Evolutionary conservation across 2,888 invertebrate species (phyloP), one percentile per base, ranked within the genome.

Genomic region (Eristalinus sepulchralis): DNA sequence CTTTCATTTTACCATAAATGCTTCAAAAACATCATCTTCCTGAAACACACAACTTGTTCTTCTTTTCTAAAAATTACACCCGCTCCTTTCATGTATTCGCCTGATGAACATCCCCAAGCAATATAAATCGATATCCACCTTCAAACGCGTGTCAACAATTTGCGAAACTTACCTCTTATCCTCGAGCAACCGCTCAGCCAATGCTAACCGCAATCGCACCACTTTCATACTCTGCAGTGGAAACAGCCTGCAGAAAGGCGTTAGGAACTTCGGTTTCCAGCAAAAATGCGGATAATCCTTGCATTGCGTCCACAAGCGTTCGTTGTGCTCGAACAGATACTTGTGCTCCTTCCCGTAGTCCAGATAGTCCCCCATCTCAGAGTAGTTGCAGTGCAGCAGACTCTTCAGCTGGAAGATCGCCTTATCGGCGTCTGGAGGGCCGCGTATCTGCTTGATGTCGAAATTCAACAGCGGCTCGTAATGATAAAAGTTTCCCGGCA

Each of bases 211-310:
- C 89, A 97, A 92, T 83, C 97, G 94, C 27, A 97, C 97, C 88
- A 96, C 94, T 92, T 97, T 98, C 96, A 97, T 96, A 88, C 96
- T 96, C 91, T 97, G 97, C 92, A 97, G 96, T 11, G 97, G 97
- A 92, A 97, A 97, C 89, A 97, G 93, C 91, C 94, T 95, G 93
- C 97, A 98, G 93, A 97, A 96, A 88, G 94, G 95, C 76, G 95
- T 95, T 78, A 97, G 94, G 93, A 97, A 97, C 92, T 94, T 94
- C 1, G 95, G 93, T 88, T 95, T 94, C 94, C 95, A 96, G 90
- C 96, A 96, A 84, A 95, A 94, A 57, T 94, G 93, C 11, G 95
- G 95, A 91, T 94, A 95, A 31, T 93, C 91, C 83, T 94, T 94
- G 93, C 98, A 98, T 89, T 96, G 95, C 90, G 95, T 94, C 97